Conservation (phyloP, 2,113 vertebrate species). For the Myiozetetes cayanensis region DNA sequence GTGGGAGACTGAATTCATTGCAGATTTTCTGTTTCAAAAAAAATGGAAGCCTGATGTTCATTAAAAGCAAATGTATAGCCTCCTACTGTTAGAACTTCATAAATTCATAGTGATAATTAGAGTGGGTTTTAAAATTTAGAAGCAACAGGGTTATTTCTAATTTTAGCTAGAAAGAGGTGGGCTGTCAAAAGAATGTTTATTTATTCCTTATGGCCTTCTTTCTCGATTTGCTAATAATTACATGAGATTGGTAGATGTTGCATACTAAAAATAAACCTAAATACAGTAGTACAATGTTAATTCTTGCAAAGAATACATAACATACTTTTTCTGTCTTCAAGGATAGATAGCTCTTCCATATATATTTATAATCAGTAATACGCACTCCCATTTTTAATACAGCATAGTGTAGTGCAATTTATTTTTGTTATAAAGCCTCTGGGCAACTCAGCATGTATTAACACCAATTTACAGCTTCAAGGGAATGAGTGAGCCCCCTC, state of each 20-base stretch:
- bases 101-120: slow-evolving; percentile 53
- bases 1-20: slow-evolving; percentile 34
- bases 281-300: neutral
- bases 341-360: neutral
- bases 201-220: neutral
- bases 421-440: neutral
- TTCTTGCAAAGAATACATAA: neutral
- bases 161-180: slow-evolving; percentile 11
- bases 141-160: slow-evolving; percentile 17
- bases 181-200: slow-evolving; percentile 5
- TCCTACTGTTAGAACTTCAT: slow-evolving; percentile 34
- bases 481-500: neutral
- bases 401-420: neutral
- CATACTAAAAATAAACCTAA: slow-evolving; percentile 17
- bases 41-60: slow-evolving; percentile 16
- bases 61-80: slow-evolving; percentile 47
- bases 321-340: neutral
- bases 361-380: neutral
- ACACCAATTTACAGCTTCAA: neutral
- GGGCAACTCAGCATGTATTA: neutral
- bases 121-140: slow-evolving; percentile 28
- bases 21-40: neutral
- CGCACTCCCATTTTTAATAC: neutral
- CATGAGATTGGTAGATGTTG: neutral
- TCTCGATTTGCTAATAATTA: slow-evolving; percentile 6